phyloP scores from a whole-genome alignment of 2,888 invertebrate genomes.

The Allophyes oxyacanthae region DNA sequence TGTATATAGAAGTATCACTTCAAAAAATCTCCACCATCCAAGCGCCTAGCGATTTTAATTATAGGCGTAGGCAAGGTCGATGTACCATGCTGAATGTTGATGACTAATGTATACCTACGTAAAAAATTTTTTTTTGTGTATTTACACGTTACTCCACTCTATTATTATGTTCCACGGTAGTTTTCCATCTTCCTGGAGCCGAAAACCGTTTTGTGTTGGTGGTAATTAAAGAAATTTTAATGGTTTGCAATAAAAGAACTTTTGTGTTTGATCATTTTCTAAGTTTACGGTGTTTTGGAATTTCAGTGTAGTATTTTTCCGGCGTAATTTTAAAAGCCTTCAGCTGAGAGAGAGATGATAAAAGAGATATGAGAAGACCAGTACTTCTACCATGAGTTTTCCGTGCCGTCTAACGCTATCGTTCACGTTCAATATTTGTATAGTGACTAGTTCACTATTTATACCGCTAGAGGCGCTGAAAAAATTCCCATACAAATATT shows the following conservation, averaged over 20 bases:
- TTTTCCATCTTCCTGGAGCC: constrained; percentile 24
- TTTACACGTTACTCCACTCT: constrained; percentile 8
- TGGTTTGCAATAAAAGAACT: constrained; percentile 29
- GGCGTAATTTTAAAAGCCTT: too few relatives aligned
- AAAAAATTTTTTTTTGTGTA: too few relatives aligned
- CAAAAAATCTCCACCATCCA: constrained; percentile 1
- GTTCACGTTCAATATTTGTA: too few relatives aligned
- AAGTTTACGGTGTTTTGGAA: constrained; percentile 5
- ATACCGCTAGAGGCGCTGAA: too few relatives aligned
- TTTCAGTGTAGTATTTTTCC: constrained; percentile 12
- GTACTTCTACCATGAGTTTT: too few relatives aligned
- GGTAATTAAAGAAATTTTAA: constrained; percentile 33
- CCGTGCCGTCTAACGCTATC: too few relatives aligned
- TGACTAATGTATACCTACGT: constrained; percentile 24
- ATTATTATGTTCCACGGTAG: constrained; percentile 12
- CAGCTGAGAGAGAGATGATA: too few relatives aligned
- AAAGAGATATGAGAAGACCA: too few relatives aligned
- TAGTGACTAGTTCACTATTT: too few relatives aligned
- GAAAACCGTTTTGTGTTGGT: constrained; percentile 20
- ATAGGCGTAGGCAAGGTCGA: constrained; percentile 19
- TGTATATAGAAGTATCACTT: too few relatives aligned
- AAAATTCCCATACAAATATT: too few relatives aligned
- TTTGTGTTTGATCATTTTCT: constrained; percentile 22
- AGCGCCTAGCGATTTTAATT: constrained; percentile 5
- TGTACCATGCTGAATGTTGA: constrained; percentile 21